Percentiles rank a stretch among this genome's conserved stretches.
These are phyloP conservation scores for Collichthys lucidus DNA, from an alignment of 2,113 vertebrate genomes.

Conservation along the genomic window DNA sequence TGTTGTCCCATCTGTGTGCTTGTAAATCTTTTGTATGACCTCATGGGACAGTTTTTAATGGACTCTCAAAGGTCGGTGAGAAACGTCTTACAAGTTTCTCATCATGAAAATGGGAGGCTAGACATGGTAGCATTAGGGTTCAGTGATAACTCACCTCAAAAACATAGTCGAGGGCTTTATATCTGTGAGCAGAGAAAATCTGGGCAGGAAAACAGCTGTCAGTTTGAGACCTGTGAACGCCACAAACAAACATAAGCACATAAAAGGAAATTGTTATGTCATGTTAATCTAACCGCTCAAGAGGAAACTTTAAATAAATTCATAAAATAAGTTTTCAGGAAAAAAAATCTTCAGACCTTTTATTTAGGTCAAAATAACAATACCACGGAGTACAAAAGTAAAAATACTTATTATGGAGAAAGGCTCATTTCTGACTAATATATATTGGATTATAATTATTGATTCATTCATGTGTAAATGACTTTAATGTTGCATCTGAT, in stretches of 20 bases:
- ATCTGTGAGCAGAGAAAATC: constrained; percentile 71
- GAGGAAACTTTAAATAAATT: background rate
- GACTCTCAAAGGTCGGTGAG: too few species aligned
- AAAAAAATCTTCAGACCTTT: background rate
- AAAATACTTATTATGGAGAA: background rate
- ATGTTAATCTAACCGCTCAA: background rate
- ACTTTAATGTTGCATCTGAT: background rate
- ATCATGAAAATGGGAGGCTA: background rate
- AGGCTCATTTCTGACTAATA: too few species aligned
- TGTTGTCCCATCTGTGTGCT: too few species aligned
- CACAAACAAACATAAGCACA: background rate
- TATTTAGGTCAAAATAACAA: background rate
- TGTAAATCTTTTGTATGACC: too few species aligned
- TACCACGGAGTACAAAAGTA: background rate
- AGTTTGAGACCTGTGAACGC: constrained; percentile 51
- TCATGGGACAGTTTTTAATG: too few species aligned
- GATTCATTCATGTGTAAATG: background rate
- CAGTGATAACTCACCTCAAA: constrained; percentile 76
- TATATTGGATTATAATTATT: background rate
- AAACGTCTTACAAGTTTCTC: too few species aligned
- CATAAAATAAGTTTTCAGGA: background rate
- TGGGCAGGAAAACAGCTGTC: background rate
- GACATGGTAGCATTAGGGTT: background rate
- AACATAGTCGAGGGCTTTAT: constrained; percentile 79
- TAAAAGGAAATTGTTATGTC: too few species aligned